Evolutionary conservation across 2,113 vertebrate species (phyloP), one percentile per base, ranked within the genome.

Genomic region (Acanthochromis polyacanthus): DNA sequence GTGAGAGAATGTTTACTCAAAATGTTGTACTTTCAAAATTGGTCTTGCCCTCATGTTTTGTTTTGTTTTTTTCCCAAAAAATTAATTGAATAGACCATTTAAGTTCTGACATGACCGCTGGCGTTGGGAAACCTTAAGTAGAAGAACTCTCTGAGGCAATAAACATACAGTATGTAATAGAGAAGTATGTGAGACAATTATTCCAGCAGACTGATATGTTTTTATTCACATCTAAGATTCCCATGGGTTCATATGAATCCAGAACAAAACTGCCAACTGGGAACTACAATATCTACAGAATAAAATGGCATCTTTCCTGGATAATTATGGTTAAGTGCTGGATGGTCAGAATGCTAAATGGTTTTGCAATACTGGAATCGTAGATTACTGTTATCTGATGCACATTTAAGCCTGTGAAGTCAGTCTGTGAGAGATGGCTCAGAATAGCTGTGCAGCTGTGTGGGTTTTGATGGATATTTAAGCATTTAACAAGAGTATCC

Each of bases 391-490:
- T 14, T 16, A 52, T 40, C 23, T 73, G 25, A 53, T 52, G 12
- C 20, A 62, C 65, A 51, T 71, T 38, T 16, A 22, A 14, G 64
- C 53, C 32, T 36, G 32, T 36, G 6, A 36, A 36, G 32, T 36
- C 32, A 36, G 32, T 36, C 58, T 55, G 19, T 59, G 52, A 43
- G 30, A 70, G 12, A 5, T 58, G 22, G 53, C 63, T 75, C 66
- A 52, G 52, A 61, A 25, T 5, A 68, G 56, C 30, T 14, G 7
- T 56, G 58, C 57, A 59, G 59, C 60, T 66, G 53, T 55, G n/a
- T 52, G 61, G 60, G 55, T 19, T 50, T 28, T 75, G 70, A 52
- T 69, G 45, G 62, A 63, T 75, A 67, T 80, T 60, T 69, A 57
- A 87, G 51, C 25, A 32, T 80, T 69, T 68, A 74, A 63, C 67